Evolutionary conservation across 2,797 vertebrate species (phyloP).

Genomic region (Manis javanica): DNA sequence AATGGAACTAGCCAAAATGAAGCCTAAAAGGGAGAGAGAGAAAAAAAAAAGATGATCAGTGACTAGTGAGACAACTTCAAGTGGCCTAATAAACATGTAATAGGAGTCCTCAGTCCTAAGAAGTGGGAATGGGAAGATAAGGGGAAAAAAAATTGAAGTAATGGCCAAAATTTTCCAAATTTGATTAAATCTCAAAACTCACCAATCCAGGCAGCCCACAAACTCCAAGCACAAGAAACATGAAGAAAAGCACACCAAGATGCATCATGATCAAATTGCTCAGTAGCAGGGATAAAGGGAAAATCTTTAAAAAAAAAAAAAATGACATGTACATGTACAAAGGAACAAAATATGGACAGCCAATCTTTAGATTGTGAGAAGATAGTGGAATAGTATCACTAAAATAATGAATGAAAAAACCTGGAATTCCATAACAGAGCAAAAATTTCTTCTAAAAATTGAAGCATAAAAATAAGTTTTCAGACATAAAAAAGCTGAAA

Average conservation of each 20-base stretch:
- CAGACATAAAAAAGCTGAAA: conserved; percentile 11
- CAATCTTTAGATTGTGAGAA: not conserved
- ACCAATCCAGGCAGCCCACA: not conserved
- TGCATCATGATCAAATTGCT: not conserved
- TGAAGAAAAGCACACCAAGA: not conserved
- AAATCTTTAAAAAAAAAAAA: not conserved
- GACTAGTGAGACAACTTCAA: not conserved
- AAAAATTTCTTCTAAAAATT: not conserved
- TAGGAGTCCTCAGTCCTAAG: not conserved
- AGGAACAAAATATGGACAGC: not conserved
- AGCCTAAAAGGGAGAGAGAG: not conserved
- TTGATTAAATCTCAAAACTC: not conserved
- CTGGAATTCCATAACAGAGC: not conserved
- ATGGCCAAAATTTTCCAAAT: not conserved
- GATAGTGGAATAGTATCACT: too few relatives aligned
- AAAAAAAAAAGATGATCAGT: not conserved
- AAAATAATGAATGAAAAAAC: not conserved
- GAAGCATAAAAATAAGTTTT: not conserved
- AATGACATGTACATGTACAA: not conserved
- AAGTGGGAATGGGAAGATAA: not conserved
- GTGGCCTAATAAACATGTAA: not conserved
- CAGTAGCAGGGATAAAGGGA: not conserved
- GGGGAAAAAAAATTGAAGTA: not conserved
- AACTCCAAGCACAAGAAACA: not conserved
- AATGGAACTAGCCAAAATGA: not conserved